Base-by-base conservation (phyloP, 2,888 invertebrate species). In the Ectemnius continuus region DNA sequence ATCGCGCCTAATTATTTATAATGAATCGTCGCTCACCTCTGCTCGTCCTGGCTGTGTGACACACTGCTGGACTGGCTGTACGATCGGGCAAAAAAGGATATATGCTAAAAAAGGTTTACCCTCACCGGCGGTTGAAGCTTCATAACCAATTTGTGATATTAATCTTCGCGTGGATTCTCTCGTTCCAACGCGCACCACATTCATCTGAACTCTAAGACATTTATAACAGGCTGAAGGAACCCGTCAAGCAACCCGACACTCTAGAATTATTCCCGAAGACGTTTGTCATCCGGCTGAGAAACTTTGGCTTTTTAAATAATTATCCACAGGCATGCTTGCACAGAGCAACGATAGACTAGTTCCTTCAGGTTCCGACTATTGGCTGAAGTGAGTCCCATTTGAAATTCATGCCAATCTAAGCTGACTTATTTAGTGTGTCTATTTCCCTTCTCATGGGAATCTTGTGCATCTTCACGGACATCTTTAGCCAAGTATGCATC, bases 1-100 rank as follows among this genome's bases (percentile, higher is more conserved):
- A 88, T 87, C 80, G 81, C 78, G 80, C 75, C 87, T 86, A 88
- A 89, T 88, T 89, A 89, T 86, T 86, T 85, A 86, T 88, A 87
- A 90, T 89, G 88, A 87, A 89, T 89, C 66, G 63, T 45, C 63
- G 14, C 45, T 23, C 36, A 57, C 47, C 45, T 18, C 48, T 57
- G n/a, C 16, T 8, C 56, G n/a, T 13, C 52, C 52, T 52, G 52
- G 16, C 14, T 11, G n/a, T 16, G 4, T 16, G n/a, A 52, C 16
- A 5, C 5, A 14, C 16, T 16, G 52, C 4, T 16, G 5, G 1
- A 52, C 52, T 5, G 52, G 16, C 14, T 52, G 52, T 16, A 2
- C 6, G 16, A 16, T 14, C 14, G 14, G 52, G 52, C 52, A 52
- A 16, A 52, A 16, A 47, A 67, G 57, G 47, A 5, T 61, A 48